These are phyloP conservation scores for Ceratina japonica DNA, from an alignment of 1,140 invertebrate genomes.

Conservation along the genomic window DNA sequence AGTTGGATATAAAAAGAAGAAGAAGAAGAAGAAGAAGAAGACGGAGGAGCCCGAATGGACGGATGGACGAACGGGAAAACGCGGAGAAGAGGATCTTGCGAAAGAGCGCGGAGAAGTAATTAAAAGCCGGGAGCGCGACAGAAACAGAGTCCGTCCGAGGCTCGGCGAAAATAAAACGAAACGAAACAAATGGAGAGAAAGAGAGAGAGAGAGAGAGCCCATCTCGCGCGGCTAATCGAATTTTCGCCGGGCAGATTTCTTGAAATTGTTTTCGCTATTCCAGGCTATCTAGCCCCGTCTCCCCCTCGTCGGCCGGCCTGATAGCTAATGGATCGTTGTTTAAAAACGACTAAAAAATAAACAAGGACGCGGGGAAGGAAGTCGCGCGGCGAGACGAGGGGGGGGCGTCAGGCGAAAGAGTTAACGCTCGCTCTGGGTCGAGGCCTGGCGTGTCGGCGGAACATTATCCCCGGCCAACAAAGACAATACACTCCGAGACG, in stretches of 20 bases:
- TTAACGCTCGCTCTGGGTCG: slow-evolving; percentile 55
- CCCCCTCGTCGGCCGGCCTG: slow-evolving; percentile 38
- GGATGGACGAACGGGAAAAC: neutral
- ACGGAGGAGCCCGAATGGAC: slow-evolving; percentile 16
- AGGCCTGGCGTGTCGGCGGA: slow-evolving; percentile 65
- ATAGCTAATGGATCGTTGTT: slow-evolving; percentile 61
- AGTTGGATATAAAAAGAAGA: slow-evolving; percentile 18
- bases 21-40: slow-evolving; percentile 25
- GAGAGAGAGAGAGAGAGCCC: slow-evolving; percentile 67
- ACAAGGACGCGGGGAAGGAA: neutral
- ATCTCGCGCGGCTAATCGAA: slow-evolving; percentile 78
- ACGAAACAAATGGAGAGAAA: slow-evolving; percentile 63
- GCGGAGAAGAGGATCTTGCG: slow-evolving; percentile 41
- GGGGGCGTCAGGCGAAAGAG: slow-evolving; percentile 61
- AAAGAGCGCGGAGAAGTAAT: slow-evolving; percentile 58
- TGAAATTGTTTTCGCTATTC: slow-evolving; percentile 78
- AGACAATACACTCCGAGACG: slow-evolving; percentile 64
- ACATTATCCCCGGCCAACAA: slow-evolving; percentile 65
- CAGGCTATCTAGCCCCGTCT: slow-evolving; percentile 53
- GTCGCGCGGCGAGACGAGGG: slow-evolving; percentile 16
- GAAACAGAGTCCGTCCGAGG: slow-evolving; percentile 51
- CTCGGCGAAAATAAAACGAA: slow-evolving; percentile 64
- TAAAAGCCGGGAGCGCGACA: slow-evolving; percentile 64
- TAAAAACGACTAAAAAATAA: slow-evolving; percentile 30
- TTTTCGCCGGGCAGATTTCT: slow-evolving; percentile 78